Conservation (phyloP, 1,140 invertebrate species). For the Mercenaria mercenaria region DNA sequence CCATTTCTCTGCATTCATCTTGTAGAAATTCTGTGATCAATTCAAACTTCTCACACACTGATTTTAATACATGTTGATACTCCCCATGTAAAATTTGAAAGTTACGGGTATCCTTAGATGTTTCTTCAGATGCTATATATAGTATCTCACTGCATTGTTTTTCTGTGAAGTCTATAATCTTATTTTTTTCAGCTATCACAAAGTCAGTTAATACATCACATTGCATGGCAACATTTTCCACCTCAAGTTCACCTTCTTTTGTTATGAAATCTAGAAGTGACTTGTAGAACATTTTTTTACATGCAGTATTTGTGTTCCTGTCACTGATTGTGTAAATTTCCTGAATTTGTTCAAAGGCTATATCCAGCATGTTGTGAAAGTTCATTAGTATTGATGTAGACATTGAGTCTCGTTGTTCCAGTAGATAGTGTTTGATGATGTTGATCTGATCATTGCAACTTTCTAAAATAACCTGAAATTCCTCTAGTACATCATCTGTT, state of each 20-base stretch:
- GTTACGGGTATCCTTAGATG: neutral
- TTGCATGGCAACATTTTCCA: neutral
- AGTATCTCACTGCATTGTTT: neutral
- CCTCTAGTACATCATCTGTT: neutral
- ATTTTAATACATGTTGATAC: neutral
- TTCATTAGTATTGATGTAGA: neutral
- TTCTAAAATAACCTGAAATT: neutral
- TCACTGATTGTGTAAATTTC: neutral
- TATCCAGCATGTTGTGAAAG: neutral
- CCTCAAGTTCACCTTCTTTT: neutral
- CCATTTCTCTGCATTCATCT: neutral
- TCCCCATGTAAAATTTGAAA: neutral
- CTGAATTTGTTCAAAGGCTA: neutral
- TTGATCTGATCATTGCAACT: neutral
- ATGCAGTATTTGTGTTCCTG: neutral
- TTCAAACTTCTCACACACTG: neutral
- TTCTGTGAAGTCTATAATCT: constrained; percentile 9
- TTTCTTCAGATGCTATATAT: neutral
- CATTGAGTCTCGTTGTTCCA: neutral
- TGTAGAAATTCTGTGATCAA: neutral
- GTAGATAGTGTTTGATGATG: neutral
- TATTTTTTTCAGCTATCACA: constrained; percentile 14
- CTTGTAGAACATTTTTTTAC: neutral
- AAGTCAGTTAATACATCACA: neutral
- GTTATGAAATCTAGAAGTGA: neutral